Base-by-base conservation (phyloP, 2,888 invertebrate species). In the Tetheella fluctuosa region DNA sequence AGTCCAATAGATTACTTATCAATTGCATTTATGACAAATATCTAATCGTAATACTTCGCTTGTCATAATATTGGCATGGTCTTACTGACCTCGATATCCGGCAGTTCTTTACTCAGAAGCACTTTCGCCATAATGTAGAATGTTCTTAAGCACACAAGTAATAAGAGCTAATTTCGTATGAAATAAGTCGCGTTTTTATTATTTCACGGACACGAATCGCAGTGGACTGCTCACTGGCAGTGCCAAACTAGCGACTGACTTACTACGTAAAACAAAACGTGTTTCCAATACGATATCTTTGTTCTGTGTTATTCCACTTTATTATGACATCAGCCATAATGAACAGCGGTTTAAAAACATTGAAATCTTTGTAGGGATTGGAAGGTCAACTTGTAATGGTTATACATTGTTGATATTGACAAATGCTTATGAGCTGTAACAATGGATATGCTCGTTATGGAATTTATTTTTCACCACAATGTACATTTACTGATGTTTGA, bases 71-170 rank as follows among this genome's bases (percentile, higher is more conserved):
- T 34, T 39, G 54, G 54, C 52, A 39, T 12, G 52, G 30, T 52
- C 23, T 23, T 39, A 91, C 94, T 93, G 88, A 97, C 97, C 95
- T 97, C 97, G 77, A 97, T 97, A 85, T 97, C 97, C 2, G 96
- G 96, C 64, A 96, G 80, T 80, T 97, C 97, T 77, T 94, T 95
- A 84, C 96, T 97, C 57, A 96, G 73, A 67, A 93, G 69, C 64
- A 86, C 86, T 74, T 94, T 94, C 59, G 94, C 84, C 94, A 93
- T 93, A 59, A 69, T 85, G 67, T 17, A 68, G 74, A 73, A 61
- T 69, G 60, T 34, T 64, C 62, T 67, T 62, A 52, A 69, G 60
- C 62, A 57, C 59, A 62, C 57, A 30, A 0, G 0, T 5, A 56
- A 56, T 60, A 64, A 62, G 54, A 58, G 23, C 52, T 13, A 64